Evolutionary conservation across 2,797 vertebrate species (phyloP), one percentile per base, ranked within the genome.

Genomic region (Lycodopsis pacificus): DNA sequence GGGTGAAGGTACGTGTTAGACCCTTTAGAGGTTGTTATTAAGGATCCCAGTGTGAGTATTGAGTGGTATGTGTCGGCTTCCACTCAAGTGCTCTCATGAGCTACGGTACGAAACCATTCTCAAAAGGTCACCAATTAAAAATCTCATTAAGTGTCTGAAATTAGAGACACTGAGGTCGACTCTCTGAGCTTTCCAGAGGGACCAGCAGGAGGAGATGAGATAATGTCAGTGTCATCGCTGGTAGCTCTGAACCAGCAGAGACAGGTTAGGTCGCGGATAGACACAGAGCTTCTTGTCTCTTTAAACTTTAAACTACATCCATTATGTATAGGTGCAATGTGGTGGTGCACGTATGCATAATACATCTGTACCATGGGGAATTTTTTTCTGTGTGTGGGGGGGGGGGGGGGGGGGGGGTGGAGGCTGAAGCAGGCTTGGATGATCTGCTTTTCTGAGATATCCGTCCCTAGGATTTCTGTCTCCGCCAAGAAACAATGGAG

Each of bases 91-190:
- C 85, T 93, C 91, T 94, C 88, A 82, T 86, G 89, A 87, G 88
- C 89, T 76, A 48, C 62, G 84, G 79, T 78, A 88, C 79, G 72
- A 91, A 91, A 86, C 81, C 86, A 56, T 91, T 89, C 86, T 90
- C 85, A 65, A 89, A 95, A 95, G 93, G 94, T 95, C 93, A 93
- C 90, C 92, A 95, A 95, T 96, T 95, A 95, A 94, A 94, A 95
- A 94, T 90, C 94, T 94, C 94, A 95, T 95, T 95, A 95, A 89
- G 88, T 86, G 92, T 87, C 90, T 94, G 92, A 94, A 94, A 93
- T 94, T 95, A 94, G 93, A 93, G 92, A 84, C 91, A 89, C 89
- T 30, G 83, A 88, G 90, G 91, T 93, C 82, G 89, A 91, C 82
- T 89, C 84, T 94, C 71, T 80, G 89, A 87, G 91, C 88, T 88